Base-by-base conservation (phyloP, 2,113 vertebrate genomes). In the Fulica atra region DNA sequence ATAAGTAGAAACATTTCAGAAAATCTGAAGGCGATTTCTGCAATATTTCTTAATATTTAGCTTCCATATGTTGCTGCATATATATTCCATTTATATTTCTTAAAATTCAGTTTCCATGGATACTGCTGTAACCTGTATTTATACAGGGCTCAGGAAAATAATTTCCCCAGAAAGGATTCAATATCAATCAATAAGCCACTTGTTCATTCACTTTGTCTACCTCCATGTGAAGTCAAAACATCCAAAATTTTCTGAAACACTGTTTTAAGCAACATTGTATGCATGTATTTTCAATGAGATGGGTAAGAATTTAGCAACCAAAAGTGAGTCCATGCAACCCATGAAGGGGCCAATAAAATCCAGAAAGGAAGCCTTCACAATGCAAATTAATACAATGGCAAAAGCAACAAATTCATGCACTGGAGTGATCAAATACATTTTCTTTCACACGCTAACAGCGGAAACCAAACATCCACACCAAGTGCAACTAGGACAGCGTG, bases 401-500 rank as follows among this genome's bases (percentile, higher is more conserved):
- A 46, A 44, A 64, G 54, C 29, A 59, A 88, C 6, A 23, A 59
- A 91, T 6, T 23, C 38, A 44, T 5, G 36, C 15, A 28, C 31
- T 5, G 1, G 2, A 53, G 84, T 3, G 14, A 81, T 25, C 54
- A 25, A 63, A 61, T 40, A 9, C 74, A 19, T 66, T 54, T 60
- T 50, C 19, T 61, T 48, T 6, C 38, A 16, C 53, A 56, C 3
- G 1, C 24, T 16, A 35, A 13, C 36, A 51, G 74, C 31, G 54
- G 60, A 70, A 70, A 33, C 33, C 69, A 24, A 59, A 28, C 50
- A 38, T 18, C 61, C 25, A 9, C 36, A 6, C 10, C 5, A 38
- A 56, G 48, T 3, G 21, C 50, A 59, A 35, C 50, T 2, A 3
- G 65, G 3, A 14, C 31, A 9, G 60, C 48, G 8, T 0, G 23